phyloP scores from a whole-genome alignment of 2,797 vertebrate species.

The Hephaestus fuliginosus region DNA sequence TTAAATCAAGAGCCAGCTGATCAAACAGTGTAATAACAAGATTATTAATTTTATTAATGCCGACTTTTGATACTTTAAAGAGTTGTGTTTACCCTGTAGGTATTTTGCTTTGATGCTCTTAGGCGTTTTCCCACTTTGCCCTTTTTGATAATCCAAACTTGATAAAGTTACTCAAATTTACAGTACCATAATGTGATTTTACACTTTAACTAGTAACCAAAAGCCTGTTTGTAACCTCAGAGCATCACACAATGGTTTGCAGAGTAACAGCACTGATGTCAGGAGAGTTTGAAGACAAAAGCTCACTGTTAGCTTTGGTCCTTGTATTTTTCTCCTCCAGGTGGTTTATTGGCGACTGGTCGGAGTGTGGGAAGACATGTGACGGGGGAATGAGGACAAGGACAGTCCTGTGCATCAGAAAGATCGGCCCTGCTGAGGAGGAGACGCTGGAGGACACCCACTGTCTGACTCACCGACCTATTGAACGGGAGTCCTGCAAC shows the following conservation, averaged over 20 bases:
- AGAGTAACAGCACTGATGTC: not conserved
- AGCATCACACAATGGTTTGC: not conserved
- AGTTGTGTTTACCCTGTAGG: no score
- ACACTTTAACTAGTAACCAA: not conserved
- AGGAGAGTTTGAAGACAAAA: not conserved
- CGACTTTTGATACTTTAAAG: not conserved
- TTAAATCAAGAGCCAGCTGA: not conserved
- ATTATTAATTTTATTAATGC: not conserved
- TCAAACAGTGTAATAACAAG: not conserved
- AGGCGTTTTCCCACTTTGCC: not conserved
- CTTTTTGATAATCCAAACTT: constrained; percentile 5
- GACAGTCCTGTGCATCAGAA: constrained; percentile 94
- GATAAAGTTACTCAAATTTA: constrained; percentile 1
- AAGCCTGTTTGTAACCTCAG: not conserved
- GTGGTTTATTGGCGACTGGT: constrained; percentile 99
- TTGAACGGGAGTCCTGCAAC: constrained; percentile 96
- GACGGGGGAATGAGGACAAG: constrained; percentile 93
- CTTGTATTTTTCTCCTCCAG: constrained; percentile 75
- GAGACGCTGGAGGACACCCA: constrained; percentile 93
- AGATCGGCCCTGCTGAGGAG: constrained; percentile 93
- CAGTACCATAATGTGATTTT: constrained; percentile 17
- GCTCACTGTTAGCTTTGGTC: not conserved
- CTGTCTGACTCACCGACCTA: constrained; percentile 94
- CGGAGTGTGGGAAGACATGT: constrained; percentile 96
- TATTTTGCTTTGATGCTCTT: not conserved